Conservation (phyloP, 2,113 vertebrate species). For the Garra rufa region DNA sequence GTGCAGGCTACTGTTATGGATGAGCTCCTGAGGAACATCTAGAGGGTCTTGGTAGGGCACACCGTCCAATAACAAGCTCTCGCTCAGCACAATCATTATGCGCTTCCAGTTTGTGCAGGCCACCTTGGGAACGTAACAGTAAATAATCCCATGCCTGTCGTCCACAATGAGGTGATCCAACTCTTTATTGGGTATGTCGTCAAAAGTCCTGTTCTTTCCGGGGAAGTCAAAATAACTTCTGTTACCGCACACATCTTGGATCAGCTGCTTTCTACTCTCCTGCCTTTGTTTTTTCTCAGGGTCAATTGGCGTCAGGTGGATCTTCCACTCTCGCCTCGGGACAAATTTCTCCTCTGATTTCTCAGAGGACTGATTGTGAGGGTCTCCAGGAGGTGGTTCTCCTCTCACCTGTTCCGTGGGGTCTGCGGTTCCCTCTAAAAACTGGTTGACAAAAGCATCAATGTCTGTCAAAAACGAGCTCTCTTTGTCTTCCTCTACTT, state of each 20-base stretch:
- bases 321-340: conserved; percentile 89
- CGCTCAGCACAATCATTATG: conserved; percentile 94
- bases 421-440: conserved; percentile 79
- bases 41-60: conserved; percentile 87
- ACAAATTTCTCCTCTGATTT: conserved; percentile 83
- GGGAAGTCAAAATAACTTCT: conserved; percentile 87
- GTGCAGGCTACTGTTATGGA: conserved; percentile 93
- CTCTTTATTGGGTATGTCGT: conserved; percentile 96
- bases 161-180: conserved; percentile 97
- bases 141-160: conserved; percentile 93
- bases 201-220: conserved; percentile 90
- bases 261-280: conserved; percentile 76
- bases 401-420: conserved; percentile 70
- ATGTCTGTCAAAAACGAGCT: conserved; percentile 78
- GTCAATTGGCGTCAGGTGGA: conserved; percentile 76
- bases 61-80: conserved; percentile 86
- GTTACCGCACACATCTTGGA: conserved; percentile 83
- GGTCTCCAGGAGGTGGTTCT: conserved; percentile 59
- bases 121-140: conserved; percentile 98
- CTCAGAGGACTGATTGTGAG: conserved; percentile 73
- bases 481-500: conserved; percentile 32
- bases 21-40: conserved; percentile 84
- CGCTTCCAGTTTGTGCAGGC: conserved; percentile 99
- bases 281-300: conserved; percentile 81
- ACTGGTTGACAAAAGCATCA: conserved; percentile 87